Percentiles rank a stretch among this genome's conserved stretches.
Conservation (phyloP, 2,888 invertebrate genomes). For the Silvanus unidentatus region DNA sequence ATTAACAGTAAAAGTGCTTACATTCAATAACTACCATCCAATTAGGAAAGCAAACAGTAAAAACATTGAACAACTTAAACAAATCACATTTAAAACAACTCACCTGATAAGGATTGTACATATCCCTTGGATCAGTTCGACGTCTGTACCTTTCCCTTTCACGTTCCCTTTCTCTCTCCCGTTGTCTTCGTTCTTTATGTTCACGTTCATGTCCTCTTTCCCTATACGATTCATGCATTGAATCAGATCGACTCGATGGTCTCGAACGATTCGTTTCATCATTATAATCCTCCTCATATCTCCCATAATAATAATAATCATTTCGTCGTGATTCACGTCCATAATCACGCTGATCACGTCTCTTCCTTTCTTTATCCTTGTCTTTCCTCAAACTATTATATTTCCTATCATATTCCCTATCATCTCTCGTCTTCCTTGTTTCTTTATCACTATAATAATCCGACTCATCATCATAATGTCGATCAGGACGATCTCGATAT, state of each 20-base stretch:
- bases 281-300: constrained; percentile 43
- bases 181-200: constrained; percentile 34
- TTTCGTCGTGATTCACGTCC: constrained; percentile 26
- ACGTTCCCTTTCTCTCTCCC: constrained; percentile 20
- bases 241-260: constrained; percentile 45
- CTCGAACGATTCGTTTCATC: constrained; percentile 36
- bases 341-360: constrained; percentile 18
- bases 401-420: constrained; percentile 41
- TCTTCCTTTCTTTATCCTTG: constrained; percentile 43
- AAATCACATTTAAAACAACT: neutral
- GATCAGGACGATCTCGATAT: constrained; percentile 38
- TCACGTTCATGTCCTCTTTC: constrained; percentile 41
- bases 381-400: constrained; percentile 41
- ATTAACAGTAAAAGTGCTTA: neutral
- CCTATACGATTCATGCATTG: constrained; percentile 42
- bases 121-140: constrained; percentile 37
- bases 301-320: constrained; percentile 34
- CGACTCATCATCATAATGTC: constrained; percentile 61
- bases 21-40: neutral
- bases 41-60: neutral
- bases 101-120: constrained; percentile 42
- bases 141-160: constrained; percentile 36
- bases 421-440: constrained; percentile 47
- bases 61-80: too few relatives aligned
- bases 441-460: constrained; percentile 65